phyloP scores from a whole-genome alignment of 2,797 vertebrate genomes.

The Manis crassicaudata region DNA sequence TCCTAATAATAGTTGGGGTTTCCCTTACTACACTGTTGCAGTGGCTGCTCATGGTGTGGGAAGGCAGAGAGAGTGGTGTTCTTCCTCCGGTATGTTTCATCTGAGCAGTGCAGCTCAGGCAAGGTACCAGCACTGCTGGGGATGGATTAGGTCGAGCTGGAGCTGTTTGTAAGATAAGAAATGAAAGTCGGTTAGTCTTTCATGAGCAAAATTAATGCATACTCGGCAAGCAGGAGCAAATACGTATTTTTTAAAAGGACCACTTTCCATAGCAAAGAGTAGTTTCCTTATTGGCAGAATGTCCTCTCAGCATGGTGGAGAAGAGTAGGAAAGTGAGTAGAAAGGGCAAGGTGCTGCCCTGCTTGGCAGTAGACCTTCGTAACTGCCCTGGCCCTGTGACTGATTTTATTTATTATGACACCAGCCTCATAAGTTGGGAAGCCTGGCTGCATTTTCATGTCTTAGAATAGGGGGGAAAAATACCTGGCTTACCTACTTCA shows the following conservation, averaged over 20 bases:
- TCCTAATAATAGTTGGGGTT: conserved; percentile 17
- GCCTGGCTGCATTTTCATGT: background rate
- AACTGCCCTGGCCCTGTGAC: background rate
- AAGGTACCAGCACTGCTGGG: background rate
- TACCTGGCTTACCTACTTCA: background rate
- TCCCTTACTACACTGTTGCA: background rate
- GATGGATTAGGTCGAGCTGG: conserved; percentile 5
- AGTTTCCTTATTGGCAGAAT: conserved; percentile 2
- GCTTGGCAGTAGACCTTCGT: background rate
- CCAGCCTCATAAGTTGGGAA: background rate
- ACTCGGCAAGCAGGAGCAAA: background rate
- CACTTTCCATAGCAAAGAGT: background rate
- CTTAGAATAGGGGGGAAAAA: background rate
- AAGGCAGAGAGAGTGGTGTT: background rate
- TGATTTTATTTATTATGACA: conserved; percentile 35
- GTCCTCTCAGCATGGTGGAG: background rate
- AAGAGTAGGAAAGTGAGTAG: background rate
- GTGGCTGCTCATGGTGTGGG: background rate
- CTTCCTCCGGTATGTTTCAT: background rate
- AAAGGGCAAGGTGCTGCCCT: background rate
- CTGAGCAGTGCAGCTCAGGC: background rate
- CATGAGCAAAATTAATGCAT: conserved; percentile 24
- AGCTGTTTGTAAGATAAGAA: conserved; percentile 53
- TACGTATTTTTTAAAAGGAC: background rate
- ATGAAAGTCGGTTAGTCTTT: conserved; percentile 48